phyloP scores from a whole-genome alignment of 1,140 invertebrate species.

The Drosophila sproati region DNA sequence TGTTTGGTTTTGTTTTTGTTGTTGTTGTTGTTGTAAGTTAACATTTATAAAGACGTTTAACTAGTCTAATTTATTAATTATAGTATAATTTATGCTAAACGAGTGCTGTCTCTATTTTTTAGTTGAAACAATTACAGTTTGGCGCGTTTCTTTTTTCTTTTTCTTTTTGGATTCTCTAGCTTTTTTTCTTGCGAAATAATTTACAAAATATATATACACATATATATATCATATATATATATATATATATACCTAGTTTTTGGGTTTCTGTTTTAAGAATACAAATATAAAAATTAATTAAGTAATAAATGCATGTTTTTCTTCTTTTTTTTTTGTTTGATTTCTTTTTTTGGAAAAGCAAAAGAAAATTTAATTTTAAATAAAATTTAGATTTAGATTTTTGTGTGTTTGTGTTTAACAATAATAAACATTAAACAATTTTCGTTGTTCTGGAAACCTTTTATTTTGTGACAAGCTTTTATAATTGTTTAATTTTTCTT shows the following conservation, averaged over 20 bases:
- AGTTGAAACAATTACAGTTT: conserved; percentile 67
- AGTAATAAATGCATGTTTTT: conserved; percentile 77
- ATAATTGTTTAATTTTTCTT: conserved; percentile 23
- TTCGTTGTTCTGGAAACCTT: conserved; percentile 84
- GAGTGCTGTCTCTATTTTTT: conserved; percentile 66
- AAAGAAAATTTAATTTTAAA: conserved; percentile 52
- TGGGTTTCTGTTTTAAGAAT: conserved; percentile 27
- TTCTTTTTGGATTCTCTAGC: conserved; percentile 83
- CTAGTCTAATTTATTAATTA: conserved; percentile 74
- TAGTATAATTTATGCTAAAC: conserved; percentile 79
- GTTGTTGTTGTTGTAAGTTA: conserved; percentile 59
- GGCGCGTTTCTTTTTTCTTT: conserved; percentile 51
- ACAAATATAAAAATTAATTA: conserved; percentile 79
- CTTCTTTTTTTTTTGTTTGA: conserved; percentile 62
- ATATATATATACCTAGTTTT: conserved; percentile 27
- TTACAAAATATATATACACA: conserved; percentile 65
- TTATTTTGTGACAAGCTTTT: conserved; percentile 18
- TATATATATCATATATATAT: conserved; percentile 32
- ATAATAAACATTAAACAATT: conserved; percentile 64
- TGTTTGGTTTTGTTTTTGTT: conserved; percentile 38
- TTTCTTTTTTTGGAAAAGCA: conserved; percentile 68
- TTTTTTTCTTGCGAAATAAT: conserved; percentile 80
- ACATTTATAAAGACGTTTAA: conserved; percentile 71
- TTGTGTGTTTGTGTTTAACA: conserved; percentile 9
- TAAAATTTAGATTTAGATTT: conserved; percentile 38